Percentiles rank a stretch among this genome's conserved stretches.
phyloP scores from a whole-genome alignment of 2,113 vertebrate species.

The Bettongia penicillata region DNA sequence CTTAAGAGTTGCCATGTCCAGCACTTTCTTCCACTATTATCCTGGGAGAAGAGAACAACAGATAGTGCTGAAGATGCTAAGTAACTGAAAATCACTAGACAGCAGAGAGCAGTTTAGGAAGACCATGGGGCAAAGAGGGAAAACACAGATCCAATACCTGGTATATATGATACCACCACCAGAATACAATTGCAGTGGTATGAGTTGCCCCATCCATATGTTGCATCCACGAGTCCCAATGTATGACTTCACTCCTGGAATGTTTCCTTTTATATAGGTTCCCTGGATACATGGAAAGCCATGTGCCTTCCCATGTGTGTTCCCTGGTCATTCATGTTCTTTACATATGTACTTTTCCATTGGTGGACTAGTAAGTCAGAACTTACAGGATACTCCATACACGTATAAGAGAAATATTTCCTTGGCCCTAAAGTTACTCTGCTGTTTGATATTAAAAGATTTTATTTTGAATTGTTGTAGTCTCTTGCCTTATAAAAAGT shows the following conservation, averaged over 20 bases:
- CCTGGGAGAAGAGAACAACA: background rate
- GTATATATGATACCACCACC: background rate
- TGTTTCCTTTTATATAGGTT: background rate
- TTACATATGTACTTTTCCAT: background rate
- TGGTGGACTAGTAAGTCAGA: background rate
- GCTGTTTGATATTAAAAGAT: background rate
- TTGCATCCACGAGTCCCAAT: background rate
- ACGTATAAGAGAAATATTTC: background rate
- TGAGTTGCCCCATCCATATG: background rate
- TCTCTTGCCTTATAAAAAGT: background rate
- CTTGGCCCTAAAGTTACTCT: background rate
- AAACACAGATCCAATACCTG: background rate
- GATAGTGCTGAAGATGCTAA: background rate
- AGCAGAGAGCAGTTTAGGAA: background rate
- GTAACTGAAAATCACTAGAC: background rate
- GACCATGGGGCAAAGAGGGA: background rate
- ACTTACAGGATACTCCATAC: background rate
- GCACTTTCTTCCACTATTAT: background rate
- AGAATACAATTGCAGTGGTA: background rate
- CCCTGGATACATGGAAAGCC: background rate
- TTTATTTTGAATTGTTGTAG: background rate
- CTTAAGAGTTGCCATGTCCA: too few species aligned
- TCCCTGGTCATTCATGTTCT: background rate
- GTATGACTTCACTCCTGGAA: background rate
- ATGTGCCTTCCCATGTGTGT: background rate